Conservation (phyloP, 2,113 vertebrate genomes). For the Rallus limicola region DNA sequence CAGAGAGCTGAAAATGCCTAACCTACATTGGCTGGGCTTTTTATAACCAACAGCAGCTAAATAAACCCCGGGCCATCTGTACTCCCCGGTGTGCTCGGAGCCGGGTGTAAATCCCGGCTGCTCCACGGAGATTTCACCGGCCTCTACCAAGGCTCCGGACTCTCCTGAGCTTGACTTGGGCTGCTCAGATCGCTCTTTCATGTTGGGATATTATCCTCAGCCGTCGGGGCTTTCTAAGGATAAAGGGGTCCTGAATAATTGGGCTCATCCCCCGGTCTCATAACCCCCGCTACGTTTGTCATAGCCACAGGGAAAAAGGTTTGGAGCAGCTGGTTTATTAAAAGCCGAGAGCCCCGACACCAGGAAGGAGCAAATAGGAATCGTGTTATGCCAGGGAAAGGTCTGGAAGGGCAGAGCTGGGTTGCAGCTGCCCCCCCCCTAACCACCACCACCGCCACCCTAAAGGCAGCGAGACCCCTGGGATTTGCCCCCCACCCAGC, state of each 20-base stretch:
- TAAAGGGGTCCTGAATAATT: neutral
- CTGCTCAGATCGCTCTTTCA: fast-evolving
- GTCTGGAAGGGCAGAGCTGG: neutral
- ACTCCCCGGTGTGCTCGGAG: fast-evolving
- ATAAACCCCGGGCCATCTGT: constrained; percentile 8
- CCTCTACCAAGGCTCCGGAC: neutral
- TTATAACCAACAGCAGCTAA: neutral
- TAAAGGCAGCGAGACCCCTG: fast-evolving
- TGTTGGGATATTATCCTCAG: neutral
- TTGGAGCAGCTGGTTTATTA: neutral
- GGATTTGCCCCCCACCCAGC: neutral
- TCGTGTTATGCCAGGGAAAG: too few relatives aligned
- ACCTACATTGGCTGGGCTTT: neutral
- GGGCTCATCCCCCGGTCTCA: neutral
- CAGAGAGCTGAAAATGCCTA: neutral
- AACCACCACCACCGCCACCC: too few relatives aligned
- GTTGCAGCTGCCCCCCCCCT: too few relatives aligned
- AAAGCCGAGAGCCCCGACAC: neutral
- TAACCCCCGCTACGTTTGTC: neutral
- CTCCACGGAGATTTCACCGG: fast-evolving
- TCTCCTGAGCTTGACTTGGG: neutral
- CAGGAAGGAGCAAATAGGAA: neutral
- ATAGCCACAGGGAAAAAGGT: neutral
- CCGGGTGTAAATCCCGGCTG: neutral
- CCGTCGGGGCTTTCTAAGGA: neutral